Conservation (phyloP, 2,888 invertebrate species). For the Tenthredo mesomela region DNA sequence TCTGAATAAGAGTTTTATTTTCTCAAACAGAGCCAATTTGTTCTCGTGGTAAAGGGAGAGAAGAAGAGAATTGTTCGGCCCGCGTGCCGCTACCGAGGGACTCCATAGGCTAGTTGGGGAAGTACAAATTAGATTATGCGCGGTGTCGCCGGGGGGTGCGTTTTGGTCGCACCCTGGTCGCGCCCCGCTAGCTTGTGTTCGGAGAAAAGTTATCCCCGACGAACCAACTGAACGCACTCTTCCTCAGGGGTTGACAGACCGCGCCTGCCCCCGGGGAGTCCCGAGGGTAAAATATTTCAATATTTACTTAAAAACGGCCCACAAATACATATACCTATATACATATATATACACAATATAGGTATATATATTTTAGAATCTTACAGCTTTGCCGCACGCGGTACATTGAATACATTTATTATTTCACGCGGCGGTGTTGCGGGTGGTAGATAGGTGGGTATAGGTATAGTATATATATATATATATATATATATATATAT, state of each 20-base stretch:
- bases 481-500: background rate
- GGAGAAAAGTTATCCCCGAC: conserved; percentile 71
- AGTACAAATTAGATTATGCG: conserved; percentile 55
- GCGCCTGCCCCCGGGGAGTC: conserved; percentile 54
- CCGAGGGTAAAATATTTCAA: conserved; percentile 70
- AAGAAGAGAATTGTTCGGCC: background rate
- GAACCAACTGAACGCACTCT: conserved; percentile 55
- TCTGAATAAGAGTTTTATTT: conserved; percentile 65
- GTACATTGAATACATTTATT: conserved; percentile 13
- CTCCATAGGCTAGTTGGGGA: conserved; percentile 39
- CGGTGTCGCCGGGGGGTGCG: conserved; percentile 58
- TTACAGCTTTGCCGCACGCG: background rate
- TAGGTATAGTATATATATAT: too few relatives aligned
- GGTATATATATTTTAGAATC: background rate
- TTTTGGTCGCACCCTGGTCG: conserved; percentile 71
- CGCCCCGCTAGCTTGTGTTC: conserved; percentile 63
- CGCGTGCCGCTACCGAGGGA: conserved; percentile 47
- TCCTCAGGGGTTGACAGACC: conserved; percentile 55
- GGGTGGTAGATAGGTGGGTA: background rate
- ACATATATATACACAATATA: background rate
- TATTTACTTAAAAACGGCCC: conserved; percentile 69
- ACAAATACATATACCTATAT: background rate
- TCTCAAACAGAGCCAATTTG: conserved; percentile 72
- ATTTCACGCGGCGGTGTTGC: conserved; percentile 6
- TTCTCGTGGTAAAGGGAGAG: conserved; percentile 52